Evolutionary conservation across 2,113 vertebrate genomes (phyloP), one percentile per base, ranked within the genome.

Genomic region (Emydocephalus ijimae): DNA sequence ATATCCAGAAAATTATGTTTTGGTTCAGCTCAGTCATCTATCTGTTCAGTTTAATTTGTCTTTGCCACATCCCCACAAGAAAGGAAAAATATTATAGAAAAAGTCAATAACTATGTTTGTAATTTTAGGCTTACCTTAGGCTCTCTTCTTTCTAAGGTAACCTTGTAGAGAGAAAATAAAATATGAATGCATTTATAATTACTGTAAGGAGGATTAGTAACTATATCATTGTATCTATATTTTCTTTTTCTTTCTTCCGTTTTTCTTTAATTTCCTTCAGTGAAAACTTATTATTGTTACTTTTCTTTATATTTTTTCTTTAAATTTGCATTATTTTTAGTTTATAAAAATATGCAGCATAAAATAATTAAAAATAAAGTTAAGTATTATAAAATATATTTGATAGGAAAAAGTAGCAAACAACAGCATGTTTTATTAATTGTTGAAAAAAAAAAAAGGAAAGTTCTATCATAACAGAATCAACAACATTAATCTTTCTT

Each of bases 1-100:
- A 50, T 91, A 89, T 91, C 74, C 59, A 89, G 10, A 91, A 91
- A 91, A 93, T n/a, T 64, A 15, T 87, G 34, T 89, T 89, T 89
- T 69, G 24, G 90, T 39, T 89, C 48, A 92, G 55, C 50, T 92
- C n/a, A 52, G 50, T 85, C 55, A 89, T 23, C 69, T 89, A 52
- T 92, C 43, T 89, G 61, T 89, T 85, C 88, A 90, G 89, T 85
- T 92, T 48, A 48, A 89, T 89, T 85, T 85, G 50, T 89, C 52
- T 92, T 89, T 89, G 69, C 64, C 87, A 85, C 54, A 90, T 23
- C 90, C 39, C 74, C 54, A 86, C 56, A 92, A 92, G 45, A 90
- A 90, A 86, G 21, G 29, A 90, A 57, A 52, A 56, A 57, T 50
- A 88, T 92, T 55, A 92, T 52, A 2, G 52, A 90, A 92, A 74